Base-by-base conservation (phyloP, 1,140 invertebrate species). In the Glossosoma conforme region DNA sequence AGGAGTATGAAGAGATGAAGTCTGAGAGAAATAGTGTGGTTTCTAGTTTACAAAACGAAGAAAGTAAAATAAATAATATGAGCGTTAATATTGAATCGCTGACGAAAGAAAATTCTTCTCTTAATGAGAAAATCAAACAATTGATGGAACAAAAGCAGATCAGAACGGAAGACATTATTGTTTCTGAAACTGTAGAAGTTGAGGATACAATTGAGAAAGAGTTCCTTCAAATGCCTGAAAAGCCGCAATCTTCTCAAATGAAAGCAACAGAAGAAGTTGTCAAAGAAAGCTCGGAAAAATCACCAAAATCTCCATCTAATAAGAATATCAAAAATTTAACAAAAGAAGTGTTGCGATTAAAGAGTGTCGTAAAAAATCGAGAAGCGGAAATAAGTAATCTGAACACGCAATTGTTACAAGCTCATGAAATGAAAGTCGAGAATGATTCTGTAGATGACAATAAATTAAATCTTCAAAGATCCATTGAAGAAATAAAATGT, bases 301-400 rank as follows among this genome's bases (percentile, higher is more conserved):
- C 74, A 1, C 56, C 62, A 2, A 69, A 77, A 17, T 75, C 38
- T 30, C 11, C 51, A 30, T 21, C 42, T 19, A 38, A 46, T 10
- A 74, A 73, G 61, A 64, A 65, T 49, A 62, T 70, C 11, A 75
- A 75, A 57, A 71, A 74, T 58, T 52, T 70, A 21, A 75, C 71
- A 1, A 75, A 74, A 67, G 72, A 75, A 63, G 73, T 74, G 44
- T 59, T 74, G 20, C 69, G 73, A 60, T 61, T 70, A 32, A 68
- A 75, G 61, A 66, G 72, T 62, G 61, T 56, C 8, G 68, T 74
- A n/a, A 78, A 79, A 61, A 66, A 77, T 35, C 69, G 76, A 61
- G 68, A 75, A 58, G 62, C 70, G 22, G 75, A 78, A 64, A 70
- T 76, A 38, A 61, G 67, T 30, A 57, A 28, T 19, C 61, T 61